A percentile compares a stretch with the other conserved stretches of the same genome.
Evolutionary conservation across 2,797 vertebrate species (phyloP).

Genomic region (Gephyroberyx darwinii): DNA sequence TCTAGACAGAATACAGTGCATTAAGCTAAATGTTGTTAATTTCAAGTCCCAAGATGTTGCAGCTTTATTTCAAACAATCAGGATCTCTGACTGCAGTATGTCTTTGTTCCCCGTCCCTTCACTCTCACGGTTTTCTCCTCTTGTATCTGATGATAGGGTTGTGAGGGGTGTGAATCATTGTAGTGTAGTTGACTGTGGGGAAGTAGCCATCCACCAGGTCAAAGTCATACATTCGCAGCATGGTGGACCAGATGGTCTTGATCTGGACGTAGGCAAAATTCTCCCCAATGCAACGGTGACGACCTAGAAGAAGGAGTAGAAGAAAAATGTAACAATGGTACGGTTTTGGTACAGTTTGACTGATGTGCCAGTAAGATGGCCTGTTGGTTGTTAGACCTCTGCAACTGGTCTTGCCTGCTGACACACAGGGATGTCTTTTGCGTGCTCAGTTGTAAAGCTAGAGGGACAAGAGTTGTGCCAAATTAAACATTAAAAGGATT

Average conservation of each 20-base stretch:
- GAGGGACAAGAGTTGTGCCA: too few relatives aligned
- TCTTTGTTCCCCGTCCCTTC: neutral
- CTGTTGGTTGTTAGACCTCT: too few relatives aligned
- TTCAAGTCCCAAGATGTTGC: conserved; percentile 36
- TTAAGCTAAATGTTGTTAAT: conserved; percentile 19
- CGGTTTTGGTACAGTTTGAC: too few relatives aligned
- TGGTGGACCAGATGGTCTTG: conserved; percentile 97
- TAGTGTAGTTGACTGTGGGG: conserved; percentile 94
- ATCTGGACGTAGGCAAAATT: conserved; percentile 98
- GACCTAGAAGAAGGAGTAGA: conserved; percentile 79
- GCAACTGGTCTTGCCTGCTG: too few relatives aligned
- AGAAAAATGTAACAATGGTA: neutral
- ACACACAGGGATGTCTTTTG: too few relatives aligned
- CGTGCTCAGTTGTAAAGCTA: too few relatives aligned
- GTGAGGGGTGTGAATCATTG: conserved; percentile 97
- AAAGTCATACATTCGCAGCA: conserved; percentile 93
- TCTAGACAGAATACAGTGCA: conserved; percentile 25
- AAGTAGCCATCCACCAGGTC: conserved; percentile 92
- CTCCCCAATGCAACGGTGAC: conserved; percentile 98
- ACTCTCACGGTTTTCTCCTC: conserved; percentile 80
- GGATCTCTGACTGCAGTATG: conserved; percentile 9
- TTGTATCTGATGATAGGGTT: conserved; percentile 93
- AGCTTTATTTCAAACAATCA: conserved; percentile 16
- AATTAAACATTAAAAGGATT: too few relatives aligned
- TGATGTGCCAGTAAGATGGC: too few relatives aligned